Percentiles rank a stretch among this genome's conserved stretches.
These are phyloP conservation scores for Microcebus jonahi DNA, from an alignment of 2,113 vertebrate genomes.

Conservation along the genomic window DNA sequence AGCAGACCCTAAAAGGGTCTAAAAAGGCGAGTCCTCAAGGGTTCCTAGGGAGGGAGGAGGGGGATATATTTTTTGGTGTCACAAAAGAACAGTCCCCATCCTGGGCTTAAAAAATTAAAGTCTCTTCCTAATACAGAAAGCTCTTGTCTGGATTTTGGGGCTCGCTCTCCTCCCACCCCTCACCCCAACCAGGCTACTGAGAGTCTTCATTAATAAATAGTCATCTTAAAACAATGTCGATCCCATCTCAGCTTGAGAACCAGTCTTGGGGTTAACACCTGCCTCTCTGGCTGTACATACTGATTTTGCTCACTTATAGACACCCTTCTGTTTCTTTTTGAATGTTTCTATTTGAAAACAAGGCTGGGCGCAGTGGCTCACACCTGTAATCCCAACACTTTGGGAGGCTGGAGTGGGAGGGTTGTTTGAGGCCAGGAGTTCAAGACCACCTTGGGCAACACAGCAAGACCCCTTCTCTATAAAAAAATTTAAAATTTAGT, in stretches of 20 bases:
- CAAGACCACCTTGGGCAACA: too few species aligned
- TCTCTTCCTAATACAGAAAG: slow-evolving; percentile 73
- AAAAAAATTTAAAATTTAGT: too few species aligned
- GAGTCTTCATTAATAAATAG: slow-evolving; percentile 59
- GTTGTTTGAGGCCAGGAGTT: too few species aligned
- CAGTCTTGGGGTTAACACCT: neutral
- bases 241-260: slow-evolving; percentile 56
- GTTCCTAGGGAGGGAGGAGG: slow-evolving; percentile 70
- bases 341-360: neutral
- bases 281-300: neutral
- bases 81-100: slow-evolving; percentile 74
- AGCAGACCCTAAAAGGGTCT: neutral
- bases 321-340: neutral
- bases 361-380: neutral
- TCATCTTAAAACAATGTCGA: slow-evolving; percentile 70
- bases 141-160: slow-evolving; percentile 79
- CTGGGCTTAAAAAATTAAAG: slow-evolving; percentile 81
- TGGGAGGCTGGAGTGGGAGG: too few species aligned
- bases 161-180: neutral
- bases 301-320: neutral
- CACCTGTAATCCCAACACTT: neutral
- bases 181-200: neutral
- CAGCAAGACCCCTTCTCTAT: too few species aligned
- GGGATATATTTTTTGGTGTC: slow-evolving; percentile 76
- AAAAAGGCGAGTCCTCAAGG: neutral